Base-by-base conservation (phyloP, 2,113 vertebrate species). In the Chaenogobius annularis region DNA sequence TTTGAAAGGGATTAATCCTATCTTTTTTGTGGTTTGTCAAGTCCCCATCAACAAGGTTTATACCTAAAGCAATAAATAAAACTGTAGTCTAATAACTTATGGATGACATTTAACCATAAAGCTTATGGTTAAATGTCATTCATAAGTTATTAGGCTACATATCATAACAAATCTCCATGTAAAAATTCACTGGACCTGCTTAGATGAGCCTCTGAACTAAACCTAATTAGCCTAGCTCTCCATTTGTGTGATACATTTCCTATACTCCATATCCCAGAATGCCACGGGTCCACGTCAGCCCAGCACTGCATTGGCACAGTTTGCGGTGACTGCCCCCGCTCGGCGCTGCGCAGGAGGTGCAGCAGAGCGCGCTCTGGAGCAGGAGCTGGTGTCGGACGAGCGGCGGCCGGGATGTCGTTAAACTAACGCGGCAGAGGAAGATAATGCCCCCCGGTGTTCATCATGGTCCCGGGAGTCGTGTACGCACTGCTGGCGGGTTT, bases 401-500 rank as follows among this genome's bases (percentile, higher is more conserved):
- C 23, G 48, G 70, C 79, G 43, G 56, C 52, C 44, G 71, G 44
- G 64, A 46, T 66, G 44, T 17, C 7, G n/a, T 40, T 14, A 63
- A 40, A 63, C 61, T 63, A 11, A 40, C 31, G 31, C 43, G 11
- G 64, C 40, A 22, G 44, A 22, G 15, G 37, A 23, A 44, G 52
- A 83, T 40, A 43, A 91, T 89, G 89, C 74, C 50, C 74, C 74
- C 75, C 67, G 74, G 55, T 73, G 74, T 26, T 73, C 85, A 83
- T 68, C 80, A 93, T 94, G 93, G 88, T 94, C 65, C 92, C 92
- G 78, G 94, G 93, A 72, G 87, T 91, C 58, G 85, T 89, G 54
- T 93, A 94, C 87, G 94, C 95, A 46, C 70, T 93, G 70, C 87
- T 92, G 74, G 94, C 95, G 20, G 96, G 95, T 14, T 92, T 95